Evolutionary conservation across 2,113 vertebrate species (phyloP).

Genomic region (Cheilinus undulatus): DNA sequence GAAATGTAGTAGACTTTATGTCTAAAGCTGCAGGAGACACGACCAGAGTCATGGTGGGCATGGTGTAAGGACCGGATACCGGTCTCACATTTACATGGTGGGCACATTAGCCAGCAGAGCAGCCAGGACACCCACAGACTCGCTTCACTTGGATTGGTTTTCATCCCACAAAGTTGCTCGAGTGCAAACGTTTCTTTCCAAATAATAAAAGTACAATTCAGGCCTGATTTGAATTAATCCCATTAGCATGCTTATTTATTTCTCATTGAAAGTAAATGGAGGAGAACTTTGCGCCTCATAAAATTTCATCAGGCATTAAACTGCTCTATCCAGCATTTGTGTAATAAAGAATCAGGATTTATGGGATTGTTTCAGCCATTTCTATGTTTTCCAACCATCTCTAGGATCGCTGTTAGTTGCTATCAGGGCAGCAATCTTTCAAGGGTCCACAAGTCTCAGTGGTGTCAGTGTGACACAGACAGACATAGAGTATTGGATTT

Average conservation of each 20-base stretch:
- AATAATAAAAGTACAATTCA: constrained; percentile 2
- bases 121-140: constrained; percentile 49
- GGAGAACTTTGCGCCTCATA: constrained; percentile 34
- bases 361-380: not conserved
- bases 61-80: constrained; percentile 12
- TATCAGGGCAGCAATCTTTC: no score
- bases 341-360: constrained; percentile 4
- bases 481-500: not conserved
- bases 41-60: constrained; percentile 4
- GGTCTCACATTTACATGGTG: constrained; percentile 33
- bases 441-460: no score
- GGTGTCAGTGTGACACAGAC: not conserved
- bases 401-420: no score
- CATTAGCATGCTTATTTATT: constrained; percentile 15
- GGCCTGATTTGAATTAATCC: constrained; percentile 16
- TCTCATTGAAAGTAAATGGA: constrained; percentile 33
- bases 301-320: constrained; percentile 41
- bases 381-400: constrained; percentile 18
- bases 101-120: constrained; percentile 17
- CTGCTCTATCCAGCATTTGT: constrained; percentile 9
- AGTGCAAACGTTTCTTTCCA: constrained; percentile 20
- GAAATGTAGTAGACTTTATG: not conserved
- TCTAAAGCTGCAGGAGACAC: constrained; percentile 5
- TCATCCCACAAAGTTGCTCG: constrained; percentile 24
- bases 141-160: not conserved